Evolutionary conservation across 30 jellyfish, hydroid and myxozoan genomes (phyloP), one percentile per base, ranked within the genome.

Genomic region (Chrysaora quinquecirrha): DNA sequence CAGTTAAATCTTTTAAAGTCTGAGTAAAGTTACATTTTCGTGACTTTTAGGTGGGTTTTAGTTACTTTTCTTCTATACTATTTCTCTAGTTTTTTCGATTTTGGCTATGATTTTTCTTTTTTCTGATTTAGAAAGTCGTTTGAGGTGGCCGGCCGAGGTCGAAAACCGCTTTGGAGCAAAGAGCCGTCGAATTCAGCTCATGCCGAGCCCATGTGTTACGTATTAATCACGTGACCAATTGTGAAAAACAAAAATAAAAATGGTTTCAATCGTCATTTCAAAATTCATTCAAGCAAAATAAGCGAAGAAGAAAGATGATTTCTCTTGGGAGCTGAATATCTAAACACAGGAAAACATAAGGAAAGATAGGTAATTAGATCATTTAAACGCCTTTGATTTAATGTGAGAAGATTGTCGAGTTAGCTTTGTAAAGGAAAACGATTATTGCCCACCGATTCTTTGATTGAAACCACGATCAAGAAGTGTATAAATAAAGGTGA

Each of bases 401-500:
- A 20, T 78, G 82, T 47, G 89, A 34, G 38, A 54, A 43, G 68
- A 28, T 30, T 48, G 52, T 64, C 68, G 90, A 80, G 67, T 20
- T 27, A 27, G 79, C 19, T 25, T 67, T 67, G 79, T 54, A 64
- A 74, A 83, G 90, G 49, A 21, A 64, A 60, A 18, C 71, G 30
- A 80, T 80, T 81, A 80, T 66, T 73, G 46, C 43, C 83, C 68
- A 30, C 25, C 90, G 67, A 78, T 76, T 76, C 78, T 76, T 76
- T 25, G 67, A 63, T 38, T 34, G 90, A 29, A 80, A 66, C 52
- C 90, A 66, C 60, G 85, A 22, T 70, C 92, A 82, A 47, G 18
- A 75, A 82, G 80, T 81, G 92, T 82, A 82, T 82, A 82, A 82
- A 82, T 82, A 68, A 46, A 82, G 85, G 54, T 82, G 82, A 82